Base-by-base conservation (phyloP, 2,888 invertebrate species). In the Unio pictorum region DNA sequence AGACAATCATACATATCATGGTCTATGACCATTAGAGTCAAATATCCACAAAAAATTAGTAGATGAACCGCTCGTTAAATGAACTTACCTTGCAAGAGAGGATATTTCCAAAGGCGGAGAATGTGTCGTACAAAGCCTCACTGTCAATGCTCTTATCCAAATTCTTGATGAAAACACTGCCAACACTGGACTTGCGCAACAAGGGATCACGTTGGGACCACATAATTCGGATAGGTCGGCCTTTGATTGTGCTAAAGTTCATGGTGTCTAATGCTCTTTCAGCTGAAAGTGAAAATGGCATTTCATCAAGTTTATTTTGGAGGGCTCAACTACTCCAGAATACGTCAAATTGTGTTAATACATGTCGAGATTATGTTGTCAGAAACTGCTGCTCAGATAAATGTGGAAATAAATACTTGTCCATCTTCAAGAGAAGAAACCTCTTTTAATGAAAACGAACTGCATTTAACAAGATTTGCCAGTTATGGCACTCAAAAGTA, bases 181-280 rank as follows among this genome's bases (percentile, higher is more conserved):
- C 99, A 81, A 99, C 97, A 72, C 99, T 99, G 78, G 99, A 99
- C 91, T 98, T 97, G 85, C 99, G 94, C 76, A 99, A 93, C 55
- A 98, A 98, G 61, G 99, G 99, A 92, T 99, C 99, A 87, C 99
- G 94, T 91, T 99, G 99, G 76, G 99, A 98, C 99, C 99, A 99
- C 99, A 99, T 99, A 89, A 99, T 99, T 90, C 99, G 95, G 90
- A 99, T 99, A 75, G 99, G 99, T 87, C 97, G 94, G 84, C 97
- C 97, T 91, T 97, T 97, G 87, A 99, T 94, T 89, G 95, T 93
- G 92, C 99, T 99, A 92, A 99, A 99, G 91, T 99, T 99, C 99
- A 99, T 99, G 60, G 98, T 97, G 91, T 99, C 99, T 88, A 99
- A 92, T 75, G 99, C 99, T 90, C 98, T 94, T 92, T 99, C 99